Conservation (phyloP, 2,797 vertebrate genomes). For the Sorex maritimensis region DNA sequence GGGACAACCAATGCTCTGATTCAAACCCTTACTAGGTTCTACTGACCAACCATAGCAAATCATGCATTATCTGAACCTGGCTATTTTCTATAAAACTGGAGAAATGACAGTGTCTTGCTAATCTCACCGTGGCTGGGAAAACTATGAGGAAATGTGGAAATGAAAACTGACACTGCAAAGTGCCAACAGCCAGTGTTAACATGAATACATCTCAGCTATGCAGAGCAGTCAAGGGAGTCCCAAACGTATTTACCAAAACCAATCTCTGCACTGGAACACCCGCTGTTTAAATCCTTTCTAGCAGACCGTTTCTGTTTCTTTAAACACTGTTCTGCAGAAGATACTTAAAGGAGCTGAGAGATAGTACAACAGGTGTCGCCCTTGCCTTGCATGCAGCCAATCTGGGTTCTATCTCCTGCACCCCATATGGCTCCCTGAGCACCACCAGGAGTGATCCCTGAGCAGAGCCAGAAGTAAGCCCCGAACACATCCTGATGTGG, state of each 20-base stretch:
- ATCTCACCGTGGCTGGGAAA: constrained; percentile 12
- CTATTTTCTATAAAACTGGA: neutral
- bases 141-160: neutral
- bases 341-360: too few relatives aligned
- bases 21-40: neutral
- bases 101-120: neutral
- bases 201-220: neutral
- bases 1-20: neutral
- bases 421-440: too few relatives aligned
- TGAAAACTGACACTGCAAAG: neutral
- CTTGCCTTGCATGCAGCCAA: too few relatives aligned
- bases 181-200: neutral
- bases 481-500: too few relatives aligned
- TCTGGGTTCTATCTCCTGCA: too few relatives aligned
- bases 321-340: neutral
- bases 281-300: constrained; percentile 3
- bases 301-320: neutral
- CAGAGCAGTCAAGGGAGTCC: neutral
- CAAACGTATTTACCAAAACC: neutral
- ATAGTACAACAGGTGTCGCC: too few relatives aligned
- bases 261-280: neutral
- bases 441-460: too few relatives aligned
- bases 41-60: neutral
- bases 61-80: neutral
- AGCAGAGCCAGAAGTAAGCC: too few relatives aligned